Conservation (phyloP, 2,113 vertebrate species). For the Eubucco bourcierii region DNA sequence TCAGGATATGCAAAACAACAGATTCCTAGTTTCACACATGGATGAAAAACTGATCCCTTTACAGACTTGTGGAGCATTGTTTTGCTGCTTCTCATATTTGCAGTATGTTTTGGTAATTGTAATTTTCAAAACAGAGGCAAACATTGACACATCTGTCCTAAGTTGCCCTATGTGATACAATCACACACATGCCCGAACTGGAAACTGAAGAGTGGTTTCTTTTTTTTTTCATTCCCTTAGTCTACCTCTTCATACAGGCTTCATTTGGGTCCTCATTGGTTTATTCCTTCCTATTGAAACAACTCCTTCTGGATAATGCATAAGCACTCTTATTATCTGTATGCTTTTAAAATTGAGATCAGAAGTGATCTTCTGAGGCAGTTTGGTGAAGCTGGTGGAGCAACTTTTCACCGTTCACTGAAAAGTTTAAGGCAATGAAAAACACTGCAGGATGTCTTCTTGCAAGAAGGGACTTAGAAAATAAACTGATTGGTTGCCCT, state of each 20-base stretch:
- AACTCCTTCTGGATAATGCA: neutral
- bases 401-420: neutral
- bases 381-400: neutral
- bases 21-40: neutral
- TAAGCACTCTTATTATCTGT: neutral
- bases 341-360: neutral
- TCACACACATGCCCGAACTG: rapidly evolving
- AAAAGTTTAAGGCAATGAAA: neutral
- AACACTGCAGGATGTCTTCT: neutral
- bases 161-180: neutral
- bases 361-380: neutral
- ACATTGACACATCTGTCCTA: neutral
- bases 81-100: neutral
- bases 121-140: neutral
- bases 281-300: neutral
- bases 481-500: neutral
- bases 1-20: neutral
- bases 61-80: neutral
- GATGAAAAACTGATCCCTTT: neutral
- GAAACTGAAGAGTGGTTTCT: neutral
- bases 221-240: neutral
- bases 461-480: neutral
- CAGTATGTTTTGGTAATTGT: neutral
- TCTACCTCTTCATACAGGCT: neutral
- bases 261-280: neutral